Evolutionary conservation across 1,140 invertebrate genomes (phyloP).

Genomic region (Helicoverpa zea): DNA sequence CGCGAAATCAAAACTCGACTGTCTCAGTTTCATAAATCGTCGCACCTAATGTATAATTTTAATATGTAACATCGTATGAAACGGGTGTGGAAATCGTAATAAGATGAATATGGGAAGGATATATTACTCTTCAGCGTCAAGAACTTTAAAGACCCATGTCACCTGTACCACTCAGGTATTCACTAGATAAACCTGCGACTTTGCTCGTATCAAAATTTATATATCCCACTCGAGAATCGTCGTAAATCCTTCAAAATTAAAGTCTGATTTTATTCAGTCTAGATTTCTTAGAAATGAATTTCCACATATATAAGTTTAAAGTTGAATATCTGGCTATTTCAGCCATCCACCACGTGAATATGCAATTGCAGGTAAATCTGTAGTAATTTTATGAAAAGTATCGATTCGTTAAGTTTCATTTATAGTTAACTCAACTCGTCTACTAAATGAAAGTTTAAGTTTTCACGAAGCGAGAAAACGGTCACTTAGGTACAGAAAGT

Average conservation of each 20-base stretch:
- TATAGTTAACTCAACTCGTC: too few species aligned
- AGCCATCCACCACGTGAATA: too few species aligned
- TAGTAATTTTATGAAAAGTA: too few species aligned
- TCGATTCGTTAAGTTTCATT: too few species aligned
- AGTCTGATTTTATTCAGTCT: background rate
- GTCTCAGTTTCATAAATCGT: constrained; percentile 33
- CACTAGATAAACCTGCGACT: background rate
- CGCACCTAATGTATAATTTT: constrained; percentile 40
- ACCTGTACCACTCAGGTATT: constrained; percentile 11
- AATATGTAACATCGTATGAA: constrained; percentile 37
- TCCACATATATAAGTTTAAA: too few species aligned
- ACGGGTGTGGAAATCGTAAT: constrained; percentile 44
- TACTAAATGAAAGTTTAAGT: too few species aligned
- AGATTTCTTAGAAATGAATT: background rate
- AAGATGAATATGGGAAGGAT: constrained; percentile 40
- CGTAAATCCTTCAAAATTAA: constrained; percentile 32
- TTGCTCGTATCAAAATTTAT: constrained; percentile 1
- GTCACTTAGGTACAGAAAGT: too few species aligned
- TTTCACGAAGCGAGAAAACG: too few species aligned
- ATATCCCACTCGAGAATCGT: background rate
- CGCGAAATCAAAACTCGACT: constrained; percentile 15
- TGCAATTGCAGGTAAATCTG: too few species aligned
- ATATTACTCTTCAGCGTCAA: constrained; percentile 27
- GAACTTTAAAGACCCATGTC: constrained; percentile 28
- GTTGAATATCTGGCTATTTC: too few species aligned